Conservation (phyloP, 2,113 vertebrate genomes). For the Charina bottae region DNA sequence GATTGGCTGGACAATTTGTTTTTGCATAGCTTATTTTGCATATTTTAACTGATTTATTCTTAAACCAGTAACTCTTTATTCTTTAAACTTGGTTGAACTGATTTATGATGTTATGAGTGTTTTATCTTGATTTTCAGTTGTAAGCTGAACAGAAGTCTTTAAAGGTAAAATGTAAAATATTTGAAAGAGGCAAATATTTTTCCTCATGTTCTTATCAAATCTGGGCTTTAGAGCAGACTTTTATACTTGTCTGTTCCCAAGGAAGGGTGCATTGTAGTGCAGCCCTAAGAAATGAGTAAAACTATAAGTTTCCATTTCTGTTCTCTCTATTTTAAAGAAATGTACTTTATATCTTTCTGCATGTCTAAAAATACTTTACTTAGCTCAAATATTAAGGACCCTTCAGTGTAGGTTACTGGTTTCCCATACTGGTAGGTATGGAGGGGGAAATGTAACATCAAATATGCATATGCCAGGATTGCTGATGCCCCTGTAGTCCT, state of each 20-base stretch:
- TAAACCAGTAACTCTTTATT: background rate
- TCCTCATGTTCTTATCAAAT: background rate
- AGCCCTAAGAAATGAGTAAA: background rate
- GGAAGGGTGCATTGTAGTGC: no score
- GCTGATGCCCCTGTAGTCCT: background rate
- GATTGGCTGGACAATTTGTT: background rate
- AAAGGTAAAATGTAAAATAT: background rate
- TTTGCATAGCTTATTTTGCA: background rate
- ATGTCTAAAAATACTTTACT: background rate
- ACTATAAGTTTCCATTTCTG: background rate
- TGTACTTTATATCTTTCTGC: background rate
- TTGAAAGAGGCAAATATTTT: background rate
- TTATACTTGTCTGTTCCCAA: background rate
- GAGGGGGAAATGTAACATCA: background rate
- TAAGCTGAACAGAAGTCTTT: background rate
- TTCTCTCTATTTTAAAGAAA: background rate
- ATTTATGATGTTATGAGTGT: background rate
- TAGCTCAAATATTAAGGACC: background rate
- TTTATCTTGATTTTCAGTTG: background rate
- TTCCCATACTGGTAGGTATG: background rate
- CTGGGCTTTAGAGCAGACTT: background rate
- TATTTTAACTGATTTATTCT: background rate
- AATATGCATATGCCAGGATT: background rate
- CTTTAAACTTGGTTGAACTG: background rate
- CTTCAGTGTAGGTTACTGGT: background rate